phyloP scores from a whole-genome alignment of 2,113 vertebrate species.

The Centropus bengalensis region DNA sequence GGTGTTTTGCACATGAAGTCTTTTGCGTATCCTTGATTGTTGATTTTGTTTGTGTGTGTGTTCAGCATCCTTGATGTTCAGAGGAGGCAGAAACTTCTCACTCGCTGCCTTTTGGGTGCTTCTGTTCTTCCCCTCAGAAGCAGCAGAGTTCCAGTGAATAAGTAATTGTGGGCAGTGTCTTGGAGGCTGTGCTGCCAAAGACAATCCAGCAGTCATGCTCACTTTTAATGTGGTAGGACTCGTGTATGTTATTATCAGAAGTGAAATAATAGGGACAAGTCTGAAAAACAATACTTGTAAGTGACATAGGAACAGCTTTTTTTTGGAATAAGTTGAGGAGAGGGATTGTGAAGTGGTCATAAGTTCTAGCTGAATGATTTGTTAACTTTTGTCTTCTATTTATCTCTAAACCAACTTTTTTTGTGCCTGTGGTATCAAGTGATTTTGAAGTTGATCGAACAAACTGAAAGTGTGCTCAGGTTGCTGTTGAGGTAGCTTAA shows the following conservation, averaged over 20 bases:
- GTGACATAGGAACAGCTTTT: neutral
- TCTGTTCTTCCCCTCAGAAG: neutral
- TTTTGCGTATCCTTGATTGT: neutral
- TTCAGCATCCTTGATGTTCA: neutral
- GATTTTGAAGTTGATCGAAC: neutral
- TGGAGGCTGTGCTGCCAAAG: neutral
- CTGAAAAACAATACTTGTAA: neutral
- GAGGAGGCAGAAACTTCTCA: neutral
- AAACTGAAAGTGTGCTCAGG: neutral
- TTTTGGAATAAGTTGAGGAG: neutral
- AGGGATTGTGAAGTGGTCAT: neutral
- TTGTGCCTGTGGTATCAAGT: neutral
- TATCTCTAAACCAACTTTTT: neutral
- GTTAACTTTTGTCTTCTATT: neutral
- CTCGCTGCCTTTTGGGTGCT: neutral
- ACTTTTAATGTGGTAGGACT: neutral
- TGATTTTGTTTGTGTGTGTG: neutral
- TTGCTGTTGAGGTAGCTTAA: neutral
- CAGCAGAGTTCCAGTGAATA: neutral
- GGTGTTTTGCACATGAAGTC: neutral
- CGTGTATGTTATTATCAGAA: neutral
- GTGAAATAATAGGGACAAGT: neutral
- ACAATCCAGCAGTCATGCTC: neutral
- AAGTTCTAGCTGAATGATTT: neutral
- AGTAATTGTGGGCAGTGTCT: neutral